phyloP scores from a whole-genome alignment of 2,888 invertebrate species.

The Drosophila prostipennis region DNA sequence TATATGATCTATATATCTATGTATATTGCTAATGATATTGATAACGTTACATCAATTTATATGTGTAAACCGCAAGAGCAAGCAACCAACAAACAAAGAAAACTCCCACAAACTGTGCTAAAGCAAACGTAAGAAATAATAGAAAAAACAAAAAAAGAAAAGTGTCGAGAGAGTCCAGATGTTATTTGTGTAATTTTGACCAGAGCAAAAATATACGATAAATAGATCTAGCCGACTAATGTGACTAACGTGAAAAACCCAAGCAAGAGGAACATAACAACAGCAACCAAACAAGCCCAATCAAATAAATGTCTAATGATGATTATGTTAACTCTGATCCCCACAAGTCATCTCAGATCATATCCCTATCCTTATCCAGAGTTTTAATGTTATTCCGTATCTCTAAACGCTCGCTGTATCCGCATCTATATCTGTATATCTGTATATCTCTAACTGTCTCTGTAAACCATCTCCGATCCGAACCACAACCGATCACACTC shows the following conservation, averaged over 20 bases:
- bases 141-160: slow-evolving; percentile 10
- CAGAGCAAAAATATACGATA: slow-evolving; percentile 82
- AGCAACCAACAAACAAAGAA: slow-evolving; percentile 42
- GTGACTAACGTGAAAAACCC: slow-evolving; percentile 23
- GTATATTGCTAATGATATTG: slow-evolving; percentile 47
- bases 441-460: slow-evolving; percentile 43
- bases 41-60: slow-evolving; percentile 28
- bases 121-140: slow-evolving; percentile 47
- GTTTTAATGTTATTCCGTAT: slow-evolving; percentile 29
- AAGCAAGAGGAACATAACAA: slow-evolving; percentile 27
- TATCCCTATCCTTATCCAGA: slow-evolving; percentile 51
- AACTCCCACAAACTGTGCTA: slow-evolving; percentile 76
- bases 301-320: slow-evolving; percentile 15
- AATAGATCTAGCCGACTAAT: slow-evolving; percentile 65
- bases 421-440: slow-evolving; percentile 29
- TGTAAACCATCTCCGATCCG: slow-evolving; percentile 42
- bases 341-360: slow-evolving; percentile 14
- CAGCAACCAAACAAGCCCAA: slow-evolving; percentile 11
- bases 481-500: slow-evolving; percentile 36
- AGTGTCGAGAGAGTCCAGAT: slow-evolving; percentile 47
- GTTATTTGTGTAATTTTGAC: slow-evolving; percentile 84
- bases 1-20: slow-evolving; percentile 15
- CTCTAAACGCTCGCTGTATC: slow-evolving; percentile 27
- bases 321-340: slow-evolving; percentile 21
- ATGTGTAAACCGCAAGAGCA: slow-evolving; percentile 34